A percentile compares a stretch with the other conserved stretches of the same genome.
Evolutionary conservation across 2,888 invertebrate genomes (phyloP).

Genomic region (Parelbella ahira): DNA sequence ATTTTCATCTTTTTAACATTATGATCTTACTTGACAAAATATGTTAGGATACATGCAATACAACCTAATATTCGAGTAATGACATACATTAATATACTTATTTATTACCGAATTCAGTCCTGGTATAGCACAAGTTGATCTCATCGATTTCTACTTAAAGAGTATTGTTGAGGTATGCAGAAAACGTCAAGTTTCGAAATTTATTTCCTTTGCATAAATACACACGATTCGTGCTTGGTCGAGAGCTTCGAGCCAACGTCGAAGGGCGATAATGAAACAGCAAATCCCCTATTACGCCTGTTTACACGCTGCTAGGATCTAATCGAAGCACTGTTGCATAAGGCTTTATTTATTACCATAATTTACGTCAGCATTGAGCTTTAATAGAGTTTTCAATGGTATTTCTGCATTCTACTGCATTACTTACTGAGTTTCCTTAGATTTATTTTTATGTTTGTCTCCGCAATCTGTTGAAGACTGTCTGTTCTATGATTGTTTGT

Average conservation of each 20-base stretch:
- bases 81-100: too few relatives aligned
- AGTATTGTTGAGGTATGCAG: slow-evolving; percentile 10
- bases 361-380: slow-evolving; percentile 6
- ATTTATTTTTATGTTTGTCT: too few relatives aligned
- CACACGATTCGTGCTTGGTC: slow-evolving; percentile 10
- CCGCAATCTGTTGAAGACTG: too few relatives aligned
- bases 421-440: too few relatives aligned
- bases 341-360: slow-evolving; percentile 17
- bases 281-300: slow-evolving; percentile 21
- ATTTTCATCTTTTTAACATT: too few relatives aligned
- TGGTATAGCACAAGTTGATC: slow-evolving; percentile 1
- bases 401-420: slow-evolving; percentile 9
- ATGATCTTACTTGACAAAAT: too few relatives aligned
- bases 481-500: too few relatives aligned
- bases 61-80: too few relatives aligned
- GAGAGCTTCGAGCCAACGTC: slow-evolving; percentile 10
- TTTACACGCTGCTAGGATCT: slow-evolving; percentile 19
- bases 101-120: too few relatives aligned
- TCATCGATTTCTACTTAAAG: slow-evolving; percentile 6
- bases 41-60: too few relatives aligned
- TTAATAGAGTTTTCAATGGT: slow-evolving; percentile 16
- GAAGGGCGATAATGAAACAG: slow-evolving; percentile 16
- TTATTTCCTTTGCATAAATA: slow-evolving; percentile 20
- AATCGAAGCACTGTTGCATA: slow-evolving; percentile 20
- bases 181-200: slow-evolving; percentile 20